Base-by-base conservation (phyloP, 1,140 invertebrate genomes). In the Plectrocnemia conspersa region DNA sequence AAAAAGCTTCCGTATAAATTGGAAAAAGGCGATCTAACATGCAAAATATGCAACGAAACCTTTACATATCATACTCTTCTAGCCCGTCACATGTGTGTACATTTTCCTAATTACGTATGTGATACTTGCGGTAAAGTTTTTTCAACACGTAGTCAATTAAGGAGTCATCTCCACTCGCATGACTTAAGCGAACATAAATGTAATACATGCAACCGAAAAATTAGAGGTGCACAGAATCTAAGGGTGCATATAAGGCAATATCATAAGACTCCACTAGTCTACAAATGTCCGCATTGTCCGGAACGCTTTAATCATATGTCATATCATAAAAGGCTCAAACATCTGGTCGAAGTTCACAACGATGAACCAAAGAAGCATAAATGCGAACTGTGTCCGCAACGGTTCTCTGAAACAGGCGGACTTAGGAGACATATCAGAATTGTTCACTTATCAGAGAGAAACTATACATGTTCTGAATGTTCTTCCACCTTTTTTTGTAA, bases 391-490 rank as follows among this genome's bases (percentile, higher is more conserved):
- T 73, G 71, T 57, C 66, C 65, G 1, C 55, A 64, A 15, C 65
- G 67, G 27, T 73, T 67, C 36, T 65, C 67, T 21, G 52, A 69
- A 41, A 68, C 69, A 46, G 67, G 66, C 42, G 65, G 67, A 21
- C 55, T 78, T 3, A 61, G 72, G n/a, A 59, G 74, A 0, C 77
- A 79, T 24, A 72, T 76, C 65, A 68, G 66, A 18, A 65, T 64
- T 13, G 67, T 68, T 0, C 72, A 74, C 52, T 59, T 73, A 10
- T 61, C 68, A 63, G 66, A 72, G 48, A 64, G 63, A 25, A 61
- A 62, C 6, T 64, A 67, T 33, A 63, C 66, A 21, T 79, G 77
- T 46, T 48, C 52, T 2, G 54, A 66, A 16, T 77, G 75, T 53
- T 64, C 66, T 0, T 68, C 65, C 60, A 61, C 65, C 21, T 74